These are phyloP conservation scores for Probosciger aterrimus DNA, from an alignment of 2,113 vertebrate species.

Conservation along the genomic window DNA sequence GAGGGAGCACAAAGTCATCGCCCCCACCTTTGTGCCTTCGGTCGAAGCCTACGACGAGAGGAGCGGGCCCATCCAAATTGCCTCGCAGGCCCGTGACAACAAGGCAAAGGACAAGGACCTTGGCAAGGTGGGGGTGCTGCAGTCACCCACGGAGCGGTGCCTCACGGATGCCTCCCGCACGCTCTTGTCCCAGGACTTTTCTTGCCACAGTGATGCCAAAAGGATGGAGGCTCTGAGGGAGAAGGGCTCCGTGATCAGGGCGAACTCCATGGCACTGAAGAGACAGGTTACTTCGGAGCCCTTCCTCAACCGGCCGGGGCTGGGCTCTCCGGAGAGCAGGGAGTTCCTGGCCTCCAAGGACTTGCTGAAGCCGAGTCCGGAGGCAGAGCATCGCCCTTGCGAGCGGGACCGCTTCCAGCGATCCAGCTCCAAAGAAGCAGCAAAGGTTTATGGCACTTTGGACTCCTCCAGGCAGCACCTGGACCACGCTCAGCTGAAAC, in stretches of 20 bases:
- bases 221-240: slow-evolving; percentile 79
- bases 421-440: slow-evolving; percentile 67
- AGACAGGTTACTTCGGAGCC: slow-evolving; percentile 73
- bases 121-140: slow-evolving; percentile 72
- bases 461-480: slow-evolving; percentile 73
- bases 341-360: slow-evolving; percentile 82
- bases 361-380: slow-evolving; percentile 75
- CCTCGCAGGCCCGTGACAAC: slow-evolving; percentile 89
- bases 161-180: slow-evolving; percentile 67
- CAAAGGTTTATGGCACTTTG: slow-evolving; percentile 73
- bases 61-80: slow-evolving; percentile 89
- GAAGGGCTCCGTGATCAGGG: slow-evolving; percentile 90
- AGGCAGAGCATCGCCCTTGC: slow-evolving; percentile 73
- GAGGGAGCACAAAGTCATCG: slow-evolving; percentile 90
- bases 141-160: slow-evolving; percentile 76
- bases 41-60: slow-evolving; percentile 92
- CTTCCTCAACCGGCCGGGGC: slow-evolving; percentile 72
- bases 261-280: slow-evolving; percentile 81
- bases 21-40: slow-evolving; percentile 95
- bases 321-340: slow-evolving; percentile 81
- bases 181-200: slow-evolving; percentile 74
- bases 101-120: slow-evolving; percentile 79
- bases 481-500: slow-evolving; percentile 64
- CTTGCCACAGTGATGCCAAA: slow-evolving; percentile 75
- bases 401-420: slow-evolving; percentile 72